phyloP scores from a whole-genome alignment of 2,888 invertebrate genomes.

The Dyspetes luteomarginatus region DNA sequence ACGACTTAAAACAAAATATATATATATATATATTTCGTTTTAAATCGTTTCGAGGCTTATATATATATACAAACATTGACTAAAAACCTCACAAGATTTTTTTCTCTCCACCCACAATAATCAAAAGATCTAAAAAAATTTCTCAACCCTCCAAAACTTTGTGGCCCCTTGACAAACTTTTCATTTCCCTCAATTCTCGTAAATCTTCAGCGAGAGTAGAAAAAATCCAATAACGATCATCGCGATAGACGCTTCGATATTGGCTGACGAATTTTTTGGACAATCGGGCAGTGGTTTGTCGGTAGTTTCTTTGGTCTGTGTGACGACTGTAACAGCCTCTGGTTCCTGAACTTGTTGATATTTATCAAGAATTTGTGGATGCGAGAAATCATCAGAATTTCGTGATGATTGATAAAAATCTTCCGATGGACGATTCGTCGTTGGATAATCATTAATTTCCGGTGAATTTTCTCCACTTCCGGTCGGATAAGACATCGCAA shows the following conservation, averaged over 20 bases:
- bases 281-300: constrained; percentile 62
- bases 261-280: constrained; percentile 45
- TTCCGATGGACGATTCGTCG: not conserved
- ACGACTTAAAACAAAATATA: too few species aligned
- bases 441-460: not conserved
- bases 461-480: constrained; percentile 5
- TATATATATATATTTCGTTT: too few species aligned
- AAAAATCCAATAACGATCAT: constrained; percentile 45
- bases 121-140: not conserved
- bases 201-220: constrained; percentile 35
- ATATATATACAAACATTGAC: too few species aligned
- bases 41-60: too few species aligned
- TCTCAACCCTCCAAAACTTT: constrained; percentile 25
- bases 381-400: constrained; percentile 28
- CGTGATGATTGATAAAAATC: constrained; percentile 27
- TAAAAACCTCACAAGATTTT: too few species aligned
- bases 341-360: constrained; percentile 67
- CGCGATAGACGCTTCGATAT: constrained; percentile 23
- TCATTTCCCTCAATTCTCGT: constrained; percentile 18
- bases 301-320: constrained; percentile 43
- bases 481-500: not conserved
- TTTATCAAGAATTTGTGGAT: constrained; percentile 68
- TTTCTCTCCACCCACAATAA: too few species aligned
- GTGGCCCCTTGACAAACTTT: constrained; percentile 5
- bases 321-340: constrained; percentile 24